phyloP scores from a whole-genome alignment of 1,140 invertebrate species.

The Cephus cinctus region DNA sequence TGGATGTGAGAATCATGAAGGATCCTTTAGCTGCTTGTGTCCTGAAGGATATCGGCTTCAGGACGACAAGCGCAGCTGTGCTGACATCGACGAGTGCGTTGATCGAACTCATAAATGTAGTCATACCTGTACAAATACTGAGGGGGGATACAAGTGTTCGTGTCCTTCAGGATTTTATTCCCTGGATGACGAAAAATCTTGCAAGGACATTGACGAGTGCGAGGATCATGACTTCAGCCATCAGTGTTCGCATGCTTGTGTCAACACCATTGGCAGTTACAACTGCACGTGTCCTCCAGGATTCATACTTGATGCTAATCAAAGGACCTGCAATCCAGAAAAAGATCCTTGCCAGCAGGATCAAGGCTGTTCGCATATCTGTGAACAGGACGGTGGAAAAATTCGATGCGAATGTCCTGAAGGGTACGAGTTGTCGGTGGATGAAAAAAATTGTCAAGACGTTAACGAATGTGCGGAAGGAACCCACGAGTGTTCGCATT shows the following conservation, averaged over 20 bases:
- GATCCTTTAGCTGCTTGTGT: conserved; percentile 55
- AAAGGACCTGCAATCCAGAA: conserved; percentile 54
- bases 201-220: conserved; percentile 57
- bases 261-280: conserved; percentile 56
- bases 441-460: conserved; percentile 47
- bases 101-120: conserved; percentile 63
- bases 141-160: conserved; percentile 70
- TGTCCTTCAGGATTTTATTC: conserved; percentile 72
- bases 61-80: conserved; percentile 29
- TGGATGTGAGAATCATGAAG: conserved; percentile 38
- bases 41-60: conserved; percentile 39
- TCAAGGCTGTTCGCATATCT: conserved; percentile 48
- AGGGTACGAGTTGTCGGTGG: conserved; percentile 46
- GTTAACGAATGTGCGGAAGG: conserved; percentile 67
- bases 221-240: too few species aligned
- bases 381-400: conserved; percentile 51
- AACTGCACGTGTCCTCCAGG: conserved; percentile 56
- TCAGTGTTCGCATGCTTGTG: conserved; percentile 46
- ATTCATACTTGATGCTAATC: conserved; percentile 41
- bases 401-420: conserved; percentile 63
- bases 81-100: conserved; percentile 80
- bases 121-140: conserved; percentile 67
- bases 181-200: conserved; percentile 38
- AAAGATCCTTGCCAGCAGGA: conserved; percentile 66
- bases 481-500: conserved; percentile 52